A percentile compares a stretch with the other conserved stretches of the same genome.
These are phyloP conservation scores for Megaceryle alcyon DNA, from an alignment of 2,797 vertebrate species.

Conservation along the genomic window DNA sequence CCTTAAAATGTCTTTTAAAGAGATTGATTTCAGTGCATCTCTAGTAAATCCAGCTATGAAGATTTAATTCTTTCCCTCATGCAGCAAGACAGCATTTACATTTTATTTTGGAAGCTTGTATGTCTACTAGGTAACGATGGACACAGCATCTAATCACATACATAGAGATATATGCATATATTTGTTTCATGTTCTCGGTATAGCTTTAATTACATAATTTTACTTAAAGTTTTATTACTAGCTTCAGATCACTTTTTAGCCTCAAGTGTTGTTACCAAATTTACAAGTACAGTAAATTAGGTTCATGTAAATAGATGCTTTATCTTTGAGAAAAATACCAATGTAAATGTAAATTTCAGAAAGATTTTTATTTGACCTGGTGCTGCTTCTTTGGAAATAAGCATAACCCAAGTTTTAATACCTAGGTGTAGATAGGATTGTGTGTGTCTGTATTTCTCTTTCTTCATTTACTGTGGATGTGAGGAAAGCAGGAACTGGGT, in stretches of 20 bases:
- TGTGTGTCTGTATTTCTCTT: neutral
- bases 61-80: constrained; percentile 68
- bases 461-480: neutral
- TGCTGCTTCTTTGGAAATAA: neutral
- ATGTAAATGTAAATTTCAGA: neutral
- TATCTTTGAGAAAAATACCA: neutral
- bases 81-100: constrained; percentile 15
- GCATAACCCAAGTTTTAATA: neutral
- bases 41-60: constrained; percentile 69
- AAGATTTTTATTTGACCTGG: neutral
- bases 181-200: constrained; percentile 32
- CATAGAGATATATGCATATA: neutral
- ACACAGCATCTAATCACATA: constrained; percentile 22
- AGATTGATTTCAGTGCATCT: constrained; percentile 76
- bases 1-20: constrained; percentile 77
- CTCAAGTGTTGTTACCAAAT: constrained; percentile 27
- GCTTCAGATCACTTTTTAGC: constrained; percentile 23
- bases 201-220: constrained; percentile 71
- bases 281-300: constrained; percentile 25
- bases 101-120: constrained; percentile 31
- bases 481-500: neutral
- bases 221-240: constrained; percentile 59
- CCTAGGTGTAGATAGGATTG: neutral
- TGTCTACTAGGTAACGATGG: constrained; percentile 27
- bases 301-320: neutral